Evolutionary conservation across 2,113 vertebrate species (phyloP).

Genomic region (Tympanuchus pallidicinctus): DNA sequence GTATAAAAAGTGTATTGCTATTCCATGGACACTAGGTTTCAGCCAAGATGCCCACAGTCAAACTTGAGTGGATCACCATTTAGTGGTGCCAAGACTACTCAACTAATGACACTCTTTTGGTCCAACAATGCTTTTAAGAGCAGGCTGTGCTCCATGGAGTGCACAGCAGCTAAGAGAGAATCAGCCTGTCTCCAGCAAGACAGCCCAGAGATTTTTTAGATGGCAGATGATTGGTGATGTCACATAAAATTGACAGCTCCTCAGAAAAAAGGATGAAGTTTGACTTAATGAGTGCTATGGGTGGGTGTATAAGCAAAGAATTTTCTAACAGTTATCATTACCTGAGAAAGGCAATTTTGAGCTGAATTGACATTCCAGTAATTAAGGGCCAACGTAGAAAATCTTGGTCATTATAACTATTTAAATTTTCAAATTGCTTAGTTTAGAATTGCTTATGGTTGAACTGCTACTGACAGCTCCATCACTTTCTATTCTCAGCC

Average conservation of each 20-base stretch:
- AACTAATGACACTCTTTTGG: neutral
- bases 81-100: neutral
- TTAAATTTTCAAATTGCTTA: slow-evolving; percentile 71
- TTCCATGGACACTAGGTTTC: neutral
- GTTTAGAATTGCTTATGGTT: slow-evolving; percentile 67
- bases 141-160: neutral
- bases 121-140: neutral
- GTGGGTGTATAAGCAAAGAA: slow-evolving; percentile 65
- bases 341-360: slow-evolving; percentile 68
- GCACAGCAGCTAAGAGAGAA: neutral
- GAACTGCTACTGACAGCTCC: slow-evolving; percentile 63
- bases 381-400: slow-evolving; percentile 64
- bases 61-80: fast-evolving
- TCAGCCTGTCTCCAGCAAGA: slow-evolving; percentile 20
- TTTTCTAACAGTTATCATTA: slow-evolving; percentile 64
- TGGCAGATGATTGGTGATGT: slow-evolving; percentile 66
- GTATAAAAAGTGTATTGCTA: fast-evolving
- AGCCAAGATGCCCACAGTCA: neutral
- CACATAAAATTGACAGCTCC: slow-evolving; percentile 62
- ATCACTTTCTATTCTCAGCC: slow-evolving; percentile 60
- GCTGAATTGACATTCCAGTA: slow-evolving; percentile 66
- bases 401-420: slow-evolving; percentile 68
- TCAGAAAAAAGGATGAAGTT: slow-evolving; percentile 61
- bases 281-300: slow-evolving; percentile 69
- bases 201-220: slow-evolving; percentile 10